Base-by-base conservation (phyloP, 2,113 vertebrate genomes). In the Cephalophus harveyi region DNA sequence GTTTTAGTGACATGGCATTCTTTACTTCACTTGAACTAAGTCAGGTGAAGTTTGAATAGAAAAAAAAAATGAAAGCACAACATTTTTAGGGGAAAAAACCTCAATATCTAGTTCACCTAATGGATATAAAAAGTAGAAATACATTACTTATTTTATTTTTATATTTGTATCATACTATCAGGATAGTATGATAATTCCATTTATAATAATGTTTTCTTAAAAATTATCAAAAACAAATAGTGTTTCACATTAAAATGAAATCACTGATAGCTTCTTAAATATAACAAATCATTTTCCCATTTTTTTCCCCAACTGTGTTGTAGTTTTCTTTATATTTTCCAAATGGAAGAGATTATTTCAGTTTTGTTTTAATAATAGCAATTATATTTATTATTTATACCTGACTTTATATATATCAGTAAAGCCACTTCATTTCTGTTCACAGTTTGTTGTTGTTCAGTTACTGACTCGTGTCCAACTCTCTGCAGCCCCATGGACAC, bases 1-100 rank as follows among this genome's bases (percentile, higher is more conserved):
- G 14, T 62, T 95, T 95, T 79, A 87, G 33, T 71, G 71, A 78
- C 62, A 87, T 87, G 71, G 62, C 52, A 12, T 87, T 87, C 36
- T 97, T 54, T 67, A 85, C 33, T 64, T 97, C 40, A 89, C 21
- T 64, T 79, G n/a, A 97, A 92, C 27, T 95, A 74, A 82, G 30
- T 30, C 54, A 64, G 74, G 8, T 89, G 27, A 89, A 89, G 27
- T 52, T 95, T 95, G 48, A 91, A 85, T 48, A 91, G n/a, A n/a
- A 43, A 97, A 40, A 96, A n/a, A 94, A 87, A n/a, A 71, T 81
- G 54, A 46, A 48, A 91, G 13, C 1, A 57, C 30, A 76, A 78
- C 33, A 94, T 71, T 86, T 67, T 62, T 59, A 93, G 52, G 12
- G 54, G 17, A 60, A 78, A 60, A 67, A 30, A 14, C 48, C 10